Conservation (phyloP, 2,888 invertebrate genomes). For the Lobophora halterata region DNA sequence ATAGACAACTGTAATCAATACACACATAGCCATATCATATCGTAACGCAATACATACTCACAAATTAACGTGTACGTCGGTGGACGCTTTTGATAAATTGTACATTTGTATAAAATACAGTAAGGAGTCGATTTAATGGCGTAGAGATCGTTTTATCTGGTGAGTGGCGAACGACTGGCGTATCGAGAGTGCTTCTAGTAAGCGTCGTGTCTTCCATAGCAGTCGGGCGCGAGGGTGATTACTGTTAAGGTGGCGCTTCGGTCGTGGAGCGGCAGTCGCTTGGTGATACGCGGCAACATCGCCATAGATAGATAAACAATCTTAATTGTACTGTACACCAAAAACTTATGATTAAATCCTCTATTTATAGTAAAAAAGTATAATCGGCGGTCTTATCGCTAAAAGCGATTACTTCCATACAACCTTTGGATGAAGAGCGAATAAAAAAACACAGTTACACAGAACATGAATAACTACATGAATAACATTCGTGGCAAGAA, state of each 20-base stretch:
- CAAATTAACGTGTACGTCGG: slow-evolving; percentile 42
- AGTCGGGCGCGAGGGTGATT: slow-evolving; percentile 68
- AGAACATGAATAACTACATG: too few species aligned
- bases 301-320: too few species aligned
- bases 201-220: slow-evolving; percentile 80
- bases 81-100: slow-evolving; percentile 73
- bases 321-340: too few species aligned
- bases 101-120: slow-evolving; percentile 77
- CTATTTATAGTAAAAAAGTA: too few species aligned
- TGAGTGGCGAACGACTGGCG: slow-evolving; percentile 73
- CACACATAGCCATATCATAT: slow-evolving; percentile 45
- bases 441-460: too few species aligned
- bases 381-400: too few species aligned
- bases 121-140: slow-evolving; percentile 72
- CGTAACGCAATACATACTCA: slow-evolving; percentile 50
- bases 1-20: slow-evolving; percentile 50
- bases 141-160: slow-evolving; percentile 60
- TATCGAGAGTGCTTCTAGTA: slow-evolving; percentile 76
- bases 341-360: too few species aligned
- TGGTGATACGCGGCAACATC: not conserved
- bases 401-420: too few species aligned
- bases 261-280: slow-evolving; percentile 8
- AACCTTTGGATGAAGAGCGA: too few species aligned
- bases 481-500: too few species aligned
- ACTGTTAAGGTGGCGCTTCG: slow-evolving; percentile 24